Conservation (phyloP, 2,113 vertebrate species). For the Scatophagus argus region DNA sequence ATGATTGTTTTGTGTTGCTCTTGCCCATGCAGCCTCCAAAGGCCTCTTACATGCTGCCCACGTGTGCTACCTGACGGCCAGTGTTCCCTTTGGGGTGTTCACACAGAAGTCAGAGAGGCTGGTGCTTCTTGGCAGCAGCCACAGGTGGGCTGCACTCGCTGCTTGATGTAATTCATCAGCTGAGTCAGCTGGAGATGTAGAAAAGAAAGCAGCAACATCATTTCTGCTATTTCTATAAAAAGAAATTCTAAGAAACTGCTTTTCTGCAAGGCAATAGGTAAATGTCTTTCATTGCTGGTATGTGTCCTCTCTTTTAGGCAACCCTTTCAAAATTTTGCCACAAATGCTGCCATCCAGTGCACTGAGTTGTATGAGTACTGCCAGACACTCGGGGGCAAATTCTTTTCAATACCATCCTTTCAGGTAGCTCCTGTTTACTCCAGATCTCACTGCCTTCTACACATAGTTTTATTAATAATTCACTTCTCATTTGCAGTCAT, state of each 20-base stretch:
- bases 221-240: not conserved
- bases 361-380: constrained; percentile 92
- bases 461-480: not conserved
- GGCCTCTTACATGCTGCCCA: constrained; percentile 90
- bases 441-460: not conserved
- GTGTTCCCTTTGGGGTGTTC: constrained; percentile 86
- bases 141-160: constrained; percentile 77
- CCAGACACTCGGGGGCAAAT: constrained; percentile 83
- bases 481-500: not conserved
- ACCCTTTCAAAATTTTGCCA: constrained; percentile 86
- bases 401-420: constrained; percentile 86
- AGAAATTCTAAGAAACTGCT: not conserved
- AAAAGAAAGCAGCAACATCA: not conserved
- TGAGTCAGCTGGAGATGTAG: not conserved
- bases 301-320: constrained; percentile 81
- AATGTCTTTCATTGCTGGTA: not conserved
- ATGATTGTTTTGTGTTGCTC: constrained; percentile 29
- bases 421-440: constrained; percentile 83
- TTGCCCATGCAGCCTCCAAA: constrained; percentile 83
- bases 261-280: not conserved
- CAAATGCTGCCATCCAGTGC: constrained; percentile 86
- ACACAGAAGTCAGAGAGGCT: constrained; percentile 84
- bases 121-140: constrained; percentile 89
- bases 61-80: constrained; percentile 91
- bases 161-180: not conserved